Evolutionary conservation across 2,113 vertebrate species (phyloP).

Genomic region (Syrmaticus mikado): DNA sequence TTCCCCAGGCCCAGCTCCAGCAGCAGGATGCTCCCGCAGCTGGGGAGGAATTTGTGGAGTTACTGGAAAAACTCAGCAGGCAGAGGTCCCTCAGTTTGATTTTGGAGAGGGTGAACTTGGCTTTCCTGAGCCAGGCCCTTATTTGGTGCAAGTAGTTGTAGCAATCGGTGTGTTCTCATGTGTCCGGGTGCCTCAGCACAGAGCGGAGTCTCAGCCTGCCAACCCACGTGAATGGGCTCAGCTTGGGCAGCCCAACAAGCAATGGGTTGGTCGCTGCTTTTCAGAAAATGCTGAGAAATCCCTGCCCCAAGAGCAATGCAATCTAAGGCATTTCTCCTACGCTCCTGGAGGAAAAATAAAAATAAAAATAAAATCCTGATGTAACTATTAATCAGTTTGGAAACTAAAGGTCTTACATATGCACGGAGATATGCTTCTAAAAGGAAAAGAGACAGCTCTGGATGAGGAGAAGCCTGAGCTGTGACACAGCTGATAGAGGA

Average conservation of each 20-base stretch:
- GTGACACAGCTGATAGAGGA: background rate
- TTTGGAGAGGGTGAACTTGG: background rate
- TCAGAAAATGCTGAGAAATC: background rate
- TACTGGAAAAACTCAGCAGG: accelerated
- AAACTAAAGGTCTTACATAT: background rate
- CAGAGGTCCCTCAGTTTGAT: background rate
- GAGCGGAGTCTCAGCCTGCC: background rate
- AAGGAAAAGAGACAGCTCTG: background rate
- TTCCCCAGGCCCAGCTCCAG: accelerated
- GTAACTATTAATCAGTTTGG: background rate
- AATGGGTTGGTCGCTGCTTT: background rate
- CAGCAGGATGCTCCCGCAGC: background rate
- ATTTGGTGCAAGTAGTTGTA: background rate
- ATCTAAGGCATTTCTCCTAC: background rate
- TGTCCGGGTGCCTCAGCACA: accelerated
- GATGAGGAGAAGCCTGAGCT: background rate
- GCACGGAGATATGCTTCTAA: background rate
- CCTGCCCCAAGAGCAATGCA: background rate
- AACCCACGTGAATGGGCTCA: background rate
- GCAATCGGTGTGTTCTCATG: background rate
- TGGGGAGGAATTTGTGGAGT: background rate
- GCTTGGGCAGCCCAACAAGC: accelerated
- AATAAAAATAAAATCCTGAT: background rate
- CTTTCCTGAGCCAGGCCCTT: background rate
- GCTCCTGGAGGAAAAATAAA: no score